phyloP scores from a whole-genome alignment of 2,113 vertebrate species.

The Geococcyx californianus region DNA sequence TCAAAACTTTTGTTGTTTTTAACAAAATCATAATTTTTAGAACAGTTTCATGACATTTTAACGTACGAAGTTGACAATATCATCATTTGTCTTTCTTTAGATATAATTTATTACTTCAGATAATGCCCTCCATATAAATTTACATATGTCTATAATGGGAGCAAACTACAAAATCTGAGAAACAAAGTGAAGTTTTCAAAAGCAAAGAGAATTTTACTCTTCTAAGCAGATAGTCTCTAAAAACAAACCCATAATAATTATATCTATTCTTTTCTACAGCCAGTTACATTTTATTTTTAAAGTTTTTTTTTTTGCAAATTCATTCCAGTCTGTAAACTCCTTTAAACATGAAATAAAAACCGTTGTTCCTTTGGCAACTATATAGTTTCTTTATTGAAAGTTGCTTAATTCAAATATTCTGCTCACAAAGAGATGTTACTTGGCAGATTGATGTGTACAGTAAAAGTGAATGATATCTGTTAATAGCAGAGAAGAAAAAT shows the following conservation, averaged over 20 bases:
- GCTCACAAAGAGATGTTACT: conserved; percentile 19
- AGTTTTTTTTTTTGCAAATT: neutral
- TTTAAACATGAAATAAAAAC: conserved; percentile 49
- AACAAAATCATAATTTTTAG: neutral
- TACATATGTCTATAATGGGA: neutral
- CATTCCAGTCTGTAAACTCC: conserved; percentile 18
- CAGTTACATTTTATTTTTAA: conserved; percentile 7
- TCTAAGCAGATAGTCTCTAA: neutral
- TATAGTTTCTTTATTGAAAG: conserved; percentile 21
- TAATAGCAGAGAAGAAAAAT: conserved; percentile 22
- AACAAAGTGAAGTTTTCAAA: neutral
- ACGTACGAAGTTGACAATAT: neutral
- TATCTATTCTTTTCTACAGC: neutral
- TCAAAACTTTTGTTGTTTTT: neutral
- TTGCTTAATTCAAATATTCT: conserved; percentile 41
- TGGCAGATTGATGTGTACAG: neutral
- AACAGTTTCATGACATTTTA: neutral
- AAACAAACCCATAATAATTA: neutral
- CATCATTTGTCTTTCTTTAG: neutral
- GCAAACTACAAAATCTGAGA: neutral
- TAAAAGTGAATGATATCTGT: conserved; percentile 43
- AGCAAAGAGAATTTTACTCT: neutral
- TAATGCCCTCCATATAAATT: neutral
- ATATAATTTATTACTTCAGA: neutral
- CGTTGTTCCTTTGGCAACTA: conserved; percentile 33